Evolutionary conservation across 2,888 invertebrate species (phyloP), one percentile per base, ranked within the genome.

Genomic region (Mimumesa dahlbomi): DNA sequence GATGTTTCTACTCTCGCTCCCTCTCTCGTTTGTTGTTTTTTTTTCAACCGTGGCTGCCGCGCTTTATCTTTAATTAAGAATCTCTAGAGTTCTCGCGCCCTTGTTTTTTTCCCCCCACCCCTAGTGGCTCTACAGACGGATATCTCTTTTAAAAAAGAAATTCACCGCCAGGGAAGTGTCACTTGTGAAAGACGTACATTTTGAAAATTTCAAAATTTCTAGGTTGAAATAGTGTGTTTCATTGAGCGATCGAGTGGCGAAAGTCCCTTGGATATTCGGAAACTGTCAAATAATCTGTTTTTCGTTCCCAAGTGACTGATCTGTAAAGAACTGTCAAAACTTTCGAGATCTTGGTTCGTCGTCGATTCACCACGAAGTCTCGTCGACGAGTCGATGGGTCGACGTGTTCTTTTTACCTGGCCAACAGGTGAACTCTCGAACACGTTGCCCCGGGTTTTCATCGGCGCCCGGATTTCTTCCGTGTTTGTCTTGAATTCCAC

Each of bases 341-440:
- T 69, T 21, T 13, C 34, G 34, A 43, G 34, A 46, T 67, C 57
- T 52, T 40, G 34, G 45, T 29, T 42, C 19, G 46, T 7, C 25
- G 0, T 6, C 66, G 79, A 79, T 75, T 69, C 72, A 68, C 69
- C 68, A 34, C 63, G 57, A 46, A 58, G 48, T 56, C 43, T 46
- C 43, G 49, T 49, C 40, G 58, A 61, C 29, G 50, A 34, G 22
- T 25, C 54, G 31, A 45, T 29, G 21, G n/a, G n/a, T n/a, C n/a
- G n/a, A n/a, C n/a, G n/a, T n/a, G n/a, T n/a, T n/a, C n/a, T n/a
- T n/a, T n/a, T n/a, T n/a, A n/a, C n/a, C n/a, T n/a, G n/a, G n/a
- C n/a, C n/a, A n/a, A n/a, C n/a, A n/a, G n/a, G n/a, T n/a, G n/a
- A n/a, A n/a, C n/a, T n/a, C 25, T 52, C 34, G 29, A 54, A 36